Evolutionary conservation across 2,888 invertebrate species (phyloP), one percentile per base, ranked within the genome.

Genomic region (Lydus trimaculatus): DNA sequence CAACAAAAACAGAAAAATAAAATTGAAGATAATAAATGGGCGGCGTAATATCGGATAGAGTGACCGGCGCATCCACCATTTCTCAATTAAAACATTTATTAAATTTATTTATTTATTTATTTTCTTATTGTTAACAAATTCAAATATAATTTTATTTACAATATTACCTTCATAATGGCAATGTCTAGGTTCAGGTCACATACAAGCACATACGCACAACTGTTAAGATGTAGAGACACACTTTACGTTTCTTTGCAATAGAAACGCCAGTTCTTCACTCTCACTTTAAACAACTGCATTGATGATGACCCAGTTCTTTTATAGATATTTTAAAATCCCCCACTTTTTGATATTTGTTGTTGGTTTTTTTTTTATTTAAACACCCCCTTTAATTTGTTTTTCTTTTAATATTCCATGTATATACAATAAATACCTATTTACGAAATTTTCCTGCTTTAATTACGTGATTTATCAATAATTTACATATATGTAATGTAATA

Each of bases 241-340:
- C 72, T 69, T 71, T 70, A 67, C 73, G 72, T 66, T 17, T 66
- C 73, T 73, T 70, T 70, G 74, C 67, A 66, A 67, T 60, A 28
- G 59, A 52, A 69, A 61, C 66, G 70, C 58, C 73, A 66, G 73
- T 76, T 78, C 79, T 82, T 82, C 80, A 82, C 83, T 83, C 83
- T 83, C 83, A 82, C 82, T 81, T 74, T 69, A 52, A 66, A 60
- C 71, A 72, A 69, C 70, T 73, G 67, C 65, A 76, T 75, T 75
- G 74, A 70, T 67, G 76, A 74, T 80, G 82, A 78, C 81, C 79
- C 77, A 81, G 79, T 79, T 81, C 76, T 77, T 76, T 74, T 79
- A 79, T 79, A 70, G 69, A 58, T 70, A 67, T 67, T 67, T 74
- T 70, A 67, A 73, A 66, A 70, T 78, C 79, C 81, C 81, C 80